Evolutionary conservation across 2,797 vertebrate species (phyloP).

Genomic region (Syncerus caffer): DNA sequence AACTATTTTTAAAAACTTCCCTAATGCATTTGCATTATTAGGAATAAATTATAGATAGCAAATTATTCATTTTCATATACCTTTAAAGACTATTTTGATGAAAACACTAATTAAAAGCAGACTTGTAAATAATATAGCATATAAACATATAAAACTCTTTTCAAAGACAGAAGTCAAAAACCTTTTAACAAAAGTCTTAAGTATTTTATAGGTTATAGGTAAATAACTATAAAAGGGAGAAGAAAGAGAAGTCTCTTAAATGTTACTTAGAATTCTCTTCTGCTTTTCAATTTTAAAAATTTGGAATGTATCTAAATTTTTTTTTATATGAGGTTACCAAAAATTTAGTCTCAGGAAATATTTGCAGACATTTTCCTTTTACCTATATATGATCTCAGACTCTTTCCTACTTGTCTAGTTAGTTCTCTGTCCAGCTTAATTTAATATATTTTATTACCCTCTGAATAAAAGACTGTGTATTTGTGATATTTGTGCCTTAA

Average conservation of each 20-base stretch:
- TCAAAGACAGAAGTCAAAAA: background rate
- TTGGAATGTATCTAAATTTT: background rate
- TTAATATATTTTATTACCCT: background rate
- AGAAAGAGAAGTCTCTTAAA: background rate
- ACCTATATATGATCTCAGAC: background rate
- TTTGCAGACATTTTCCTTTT: slow-evolving; percentile 6
- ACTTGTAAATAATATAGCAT: background rate
- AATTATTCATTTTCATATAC: slow-evolving; percentile 1
- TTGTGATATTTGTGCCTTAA: slow-evolving; percentile 23
- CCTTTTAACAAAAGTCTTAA: background rate
- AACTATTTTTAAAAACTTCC: background rate
- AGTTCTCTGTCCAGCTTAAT: background rate
- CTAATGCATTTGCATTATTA: background rate
- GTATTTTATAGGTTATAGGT: background rate
- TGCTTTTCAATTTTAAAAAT: slow-evolving; percentile 23
- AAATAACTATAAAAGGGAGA: background rate
- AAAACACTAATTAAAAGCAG: slow-evolving; percentile 1
- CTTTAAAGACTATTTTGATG: background rate
- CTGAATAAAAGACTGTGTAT: slow-evolving; percentile 18
- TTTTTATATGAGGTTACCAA: background rate
- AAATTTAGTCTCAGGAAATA: background rate
- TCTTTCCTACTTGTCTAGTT: background rate
- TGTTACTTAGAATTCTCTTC: slow-evolving; percentile 18
- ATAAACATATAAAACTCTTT: background rate
- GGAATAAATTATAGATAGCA: background rate